Conservation (phyloP, 2,797 vertebrate species). For the Nyctibius grandis region DNA sequence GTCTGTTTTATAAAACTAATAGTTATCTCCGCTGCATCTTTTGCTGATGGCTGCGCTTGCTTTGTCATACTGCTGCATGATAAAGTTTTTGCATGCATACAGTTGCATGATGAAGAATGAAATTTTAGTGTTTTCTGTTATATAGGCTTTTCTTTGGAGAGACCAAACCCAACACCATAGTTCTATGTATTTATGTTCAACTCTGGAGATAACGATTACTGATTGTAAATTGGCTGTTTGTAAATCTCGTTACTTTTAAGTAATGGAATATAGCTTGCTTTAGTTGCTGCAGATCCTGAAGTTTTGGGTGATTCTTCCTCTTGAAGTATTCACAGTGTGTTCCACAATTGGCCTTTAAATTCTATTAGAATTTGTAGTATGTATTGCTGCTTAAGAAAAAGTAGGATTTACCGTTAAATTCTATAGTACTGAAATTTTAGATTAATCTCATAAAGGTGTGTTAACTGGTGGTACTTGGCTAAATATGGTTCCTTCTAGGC, state of each 20-base stretch:
- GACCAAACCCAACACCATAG: neutral
- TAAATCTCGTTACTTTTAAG: neutral
- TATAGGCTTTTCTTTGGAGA: neutral
- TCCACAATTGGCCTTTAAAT: neutral
- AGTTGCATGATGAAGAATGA: neutral
- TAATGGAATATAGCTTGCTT: neutral
- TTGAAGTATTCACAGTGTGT: neutral
- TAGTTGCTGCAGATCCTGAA: neutral
- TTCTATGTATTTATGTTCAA: neutral
- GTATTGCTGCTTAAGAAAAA: neutral
- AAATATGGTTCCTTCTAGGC: neutral
- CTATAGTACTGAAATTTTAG: neutral
- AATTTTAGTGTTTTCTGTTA: neutral
- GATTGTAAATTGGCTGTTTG: neutral
- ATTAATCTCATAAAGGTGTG: neutral
- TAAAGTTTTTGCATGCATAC: neutral
- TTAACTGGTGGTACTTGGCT: neutral
- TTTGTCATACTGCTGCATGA: neutral
- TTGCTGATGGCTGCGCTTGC: neutral
- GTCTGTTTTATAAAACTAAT: neutral
- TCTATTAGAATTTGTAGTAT: neutral
- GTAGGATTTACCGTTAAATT: neutral
- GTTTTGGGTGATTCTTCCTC: neutral
- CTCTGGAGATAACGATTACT: neutral
- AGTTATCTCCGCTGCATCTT: neutral